These are phyloP conservation scores for Neodontobutis hainanensis DNA, from an alignment of 2,113 vertebrate species.

Conservation along the genomic window DNA sequence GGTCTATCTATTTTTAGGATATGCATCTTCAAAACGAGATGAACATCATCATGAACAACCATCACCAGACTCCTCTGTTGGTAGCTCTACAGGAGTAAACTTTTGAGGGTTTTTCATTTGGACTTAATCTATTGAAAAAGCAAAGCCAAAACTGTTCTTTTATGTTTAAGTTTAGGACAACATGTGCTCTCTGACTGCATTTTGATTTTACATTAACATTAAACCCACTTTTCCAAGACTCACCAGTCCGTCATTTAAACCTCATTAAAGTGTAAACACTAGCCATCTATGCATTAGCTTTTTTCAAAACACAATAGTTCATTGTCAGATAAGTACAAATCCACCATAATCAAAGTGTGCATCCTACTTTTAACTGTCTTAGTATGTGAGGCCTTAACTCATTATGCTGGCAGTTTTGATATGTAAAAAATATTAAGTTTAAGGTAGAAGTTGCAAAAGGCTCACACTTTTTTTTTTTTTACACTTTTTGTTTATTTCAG, in stretches of 20 bases:
- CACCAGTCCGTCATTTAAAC: background rate
- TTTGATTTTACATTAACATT: background rate
- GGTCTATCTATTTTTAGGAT: slow-evolving; percentile 30
- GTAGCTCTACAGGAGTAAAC: slow-evolving; percentile 37
- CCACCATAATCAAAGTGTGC: no score
- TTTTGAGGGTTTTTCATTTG: background rate
- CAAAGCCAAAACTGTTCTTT: background rate
- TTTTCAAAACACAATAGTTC: no score
- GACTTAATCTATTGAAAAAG: slow-evolving; percentile 14
- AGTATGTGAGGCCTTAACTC: background rate
- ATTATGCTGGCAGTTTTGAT: background rate
- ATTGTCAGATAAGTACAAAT: no score
- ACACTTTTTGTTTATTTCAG: slow-evolving; percentile 74
- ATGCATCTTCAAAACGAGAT: slow-evolving; percentile 52
- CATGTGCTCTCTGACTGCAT: slow-evolving; percentile 7
- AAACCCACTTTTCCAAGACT: background rate
- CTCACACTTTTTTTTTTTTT: slow-evolving; percentile 25
- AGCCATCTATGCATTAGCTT: no score
- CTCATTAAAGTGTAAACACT: background rate
- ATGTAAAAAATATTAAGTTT: background rate
- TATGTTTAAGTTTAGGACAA: background rate
- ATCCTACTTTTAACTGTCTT: no score
- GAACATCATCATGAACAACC: slow-evolving; percentile 60
- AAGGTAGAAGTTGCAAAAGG: slow-evolving; percentile 16
- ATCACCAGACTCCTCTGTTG: slow-evolving; percentile 57